Base-by-base conservation (phyloP, 2,888 invertebrate species). In the Lepidocyrtinus sp. region DNA sequence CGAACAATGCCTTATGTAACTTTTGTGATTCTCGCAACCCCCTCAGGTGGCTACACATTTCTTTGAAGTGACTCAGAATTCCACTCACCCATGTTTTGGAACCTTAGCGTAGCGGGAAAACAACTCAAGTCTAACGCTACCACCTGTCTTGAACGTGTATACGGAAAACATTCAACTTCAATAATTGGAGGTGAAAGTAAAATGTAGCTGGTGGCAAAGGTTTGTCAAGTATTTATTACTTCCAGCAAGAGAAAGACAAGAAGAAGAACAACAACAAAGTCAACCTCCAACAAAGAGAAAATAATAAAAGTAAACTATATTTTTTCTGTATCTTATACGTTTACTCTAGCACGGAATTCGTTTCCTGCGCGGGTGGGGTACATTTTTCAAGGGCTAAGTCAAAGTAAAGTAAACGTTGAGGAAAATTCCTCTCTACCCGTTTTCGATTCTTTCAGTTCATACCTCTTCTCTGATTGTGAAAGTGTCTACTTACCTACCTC, bases 181-280 rank as follows among this genome's bases (percentile, higher is more conserved):
- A 55, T 67, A 73, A 78, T 79, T 79, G 79, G 70, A 79, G 79
- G 74, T 79, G 79, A 79, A 79, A 79, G 79, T 79, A 65, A 79
- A 79, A 79, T 74, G 74, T 74, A 36, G 79, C 74, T 79, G 45
- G 74, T 79, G 79, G 79, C 73, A 74, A 74, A 70, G 79, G 79
- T 69, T 69, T 79, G 73, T 79, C 79, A 79, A 79, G 70, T 79
- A 73, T 79, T 79, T 79, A 79, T 74, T 79, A 74, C 79, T 70
- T 74, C 69, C 55, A 73, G 69, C 62, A 73, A 61, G 36, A 62
- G 22, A 68, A 64, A 25, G 21, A 65, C 64, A 79, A 17, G 21
- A 17, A 63, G 17, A 74, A 79, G 64, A 67, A 59, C n/a, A n/a
- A n/a, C 7, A 55, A 55, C 55, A 55, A 55, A 55, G 55, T 55